Base-by-base conservation (phyloP, 2,113 vertebrate species). In the Sardina pilchardus region DNA sequence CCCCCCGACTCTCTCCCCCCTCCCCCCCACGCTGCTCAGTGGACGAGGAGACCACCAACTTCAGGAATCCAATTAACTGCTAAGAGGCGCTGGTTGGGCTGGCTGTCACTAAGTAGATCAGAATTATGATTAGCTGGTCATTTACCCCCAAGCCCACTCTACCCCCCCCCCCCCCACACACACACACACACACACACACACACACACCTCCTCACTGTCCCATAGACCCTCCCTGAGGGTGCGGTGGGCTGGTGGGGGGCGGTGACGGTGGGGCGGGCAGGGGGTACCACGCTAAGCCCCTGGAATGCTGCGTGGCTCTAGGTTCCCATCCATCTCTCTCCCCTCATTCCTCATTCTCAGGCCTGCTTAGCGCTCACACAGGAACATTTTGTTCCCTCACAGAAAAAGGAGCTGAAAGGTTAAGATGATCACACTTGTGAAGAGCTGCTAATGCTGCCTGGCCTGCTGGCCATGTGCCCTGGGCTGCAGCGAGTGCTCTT, bases 51-150 rank as follows among this genome's bases (percentile, higher is more conserved):
- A 63, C 56, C 56, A 63, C 56, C 56, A n/a, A 63, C 56, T 26
- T 26, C 8, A 26, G 24, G 56, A 63, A 63, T 63, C 56, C 56
- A 63, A 63, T 82, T 82, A 86, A 80, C 81, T 67, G 53, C 43
- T 81, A 83, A 83, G 47, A 36, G 56, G 39, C 6, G 36, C 42
- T 30, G 53, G 44, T 44, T 16, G 83, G 36, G 53, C 42, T 78
- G 53, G n/a, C 30, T 30, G 63, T 71, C n/a, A 53, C 71, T 81
- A 85, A 85, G 84, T 53, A 6, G 43, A 85, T 85, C 85, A 88
- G 45, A 53, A 63, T 71, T 75, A 88, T 83, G 24, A 88, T 88
- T 59, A 86, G 53, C 59, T 16, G 83, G 82, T 85, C 81, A 89
- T 87, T 87, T 82, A 81, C 63, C 63, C 63, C 63, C 63, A 47